phyloP scores from a whole-genome alignment of 2,113 vertebrate species.

The Stigmatopora nigra region DNA sequence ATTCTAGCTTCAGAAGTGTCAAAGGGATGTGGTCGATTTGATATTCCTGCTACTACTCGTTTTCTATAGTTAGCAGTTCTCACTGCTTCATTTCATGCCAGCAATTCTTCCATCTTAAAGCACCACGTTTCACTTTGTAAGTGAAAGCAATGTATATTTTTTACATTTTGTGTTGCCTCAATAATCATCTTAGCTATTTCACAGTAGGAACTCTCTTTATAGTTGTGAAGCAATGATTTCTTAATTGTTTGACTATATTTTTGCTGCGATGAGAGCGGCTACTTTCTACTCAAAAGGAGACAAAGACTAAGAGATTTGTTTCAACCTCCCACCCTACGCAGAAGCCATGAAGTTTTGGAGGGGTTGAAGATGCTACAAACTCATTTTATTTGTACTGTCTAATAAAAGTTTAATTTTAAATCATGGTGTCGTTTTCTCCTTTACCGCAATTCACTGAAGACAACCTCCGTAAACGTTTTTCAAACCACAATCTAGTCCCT shows the following conservation, averaged over 20 bases:
- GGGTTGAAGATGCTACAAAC: slow-evolving; percentile 53
- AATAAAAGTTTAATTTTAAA: slow-evolving; percentile 73
- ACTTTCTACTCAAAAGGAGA: neutral
- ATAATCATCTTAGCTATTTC: slow-evolving; percentile 15
- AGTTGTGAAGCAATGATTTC: slow-evolving; percentile 39
- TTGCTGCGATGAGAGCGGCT: slow-evolving; percentile 31
- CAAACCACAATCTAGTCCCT: neutral
- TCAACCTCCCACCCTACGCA: slow-evolving; percentile 22
- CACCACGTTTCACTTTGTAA: slow-evolving; percentile 14
- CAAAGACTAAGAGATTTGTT: slow-evolving; percentile 19
- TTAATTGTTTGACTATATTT: slow-evolving; percentile 24
- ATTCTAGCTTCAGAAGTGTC: slow-evolving; percentile 34
- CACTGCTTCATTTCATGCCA: slow-evolving; percentile 29
- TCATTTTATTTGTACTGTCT: slow-evolving; percentile 66
- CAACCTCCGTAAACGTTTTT: neutral
- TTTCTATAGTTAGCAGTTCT: slow-evolving; percentile 36
- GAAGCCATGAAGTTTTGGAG: slow-evolving; percentile 55
- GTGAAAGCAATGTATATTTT: slow-evolving; percentile 12
- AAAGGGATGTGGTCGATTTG: slow-evolving; percentile 27
- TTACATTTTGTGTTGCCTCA: slow-evolving; percentile 26
- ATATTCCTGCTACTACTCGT: slow-evolving; percentile 32
- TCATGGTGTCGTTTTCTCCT: slow-evolving; percentile 32
- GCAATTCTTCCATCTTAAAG: slow-evolving; percentile 24
- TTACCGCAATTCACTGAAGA: neutral
- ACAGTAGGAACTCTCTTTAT: slow-evolving; percentile 39